Conservation (phyloP, 2,113 vertebrate genomes). For the Daboia siamensis region DNA sequence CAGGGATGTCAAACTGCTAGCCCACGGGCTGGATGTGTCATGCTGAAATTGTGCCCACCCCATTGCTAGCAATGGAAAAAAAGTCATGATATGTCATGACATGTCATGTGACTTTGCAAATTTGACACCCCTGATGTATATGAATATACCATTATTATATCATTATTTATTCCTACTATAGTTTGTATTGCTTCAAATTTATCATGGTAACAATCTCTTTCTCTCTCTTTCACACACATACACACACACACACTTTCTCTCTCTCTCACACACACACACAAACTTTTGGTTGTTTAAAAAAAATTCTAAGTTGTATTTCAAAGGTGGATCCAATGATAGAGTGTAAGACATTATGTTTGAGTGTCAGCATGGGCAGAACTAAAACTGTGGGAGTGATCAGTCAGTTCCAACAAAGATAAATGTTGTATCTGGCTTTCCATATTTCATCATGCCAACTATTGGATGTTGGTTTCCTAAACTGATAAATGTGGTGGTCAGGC, state of each 20-base stretch:
- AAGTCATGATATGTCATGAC: too few species aligned
- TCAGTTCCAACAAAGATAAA: conserved; percentile 70
- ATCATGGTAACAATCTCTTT: neutral
- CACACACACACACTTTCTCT: conserved; percentile 6
- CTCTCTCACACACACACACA: neutral
- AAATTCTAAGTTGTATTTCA: conserved; percentile 43
- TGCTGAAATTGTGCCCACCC: too few species aligned
- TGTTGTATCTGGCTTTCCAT: conserved; percentile 42
- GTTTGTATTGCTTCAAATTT: conserved; percentile 22
- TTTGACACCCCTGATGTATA: conserved; percentile 12
- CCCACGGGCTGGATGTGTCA: too few species aligned
- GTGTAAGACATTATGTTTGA: conserved; percentile 44
- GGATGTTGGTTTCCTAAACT: conserved; percentile 58
- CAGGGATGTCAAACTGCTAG: too few species aligned
- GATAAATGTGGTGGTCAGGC: conserved; percentile 70
- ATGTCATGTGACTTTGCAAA: too few species aligned
- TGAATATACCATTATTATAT: conserved; percentile 33
- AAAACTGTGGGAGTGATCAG: conserved; percentile 50
- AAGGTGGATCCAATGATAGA: conserved; percentile 49
- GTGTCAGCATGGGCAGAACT: conserved; percentile 46
- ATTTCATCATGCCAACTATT: conserved; percentile 50
- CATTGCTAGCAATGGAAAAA: too few species aligned
- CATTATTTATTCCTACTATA: conserved; percentile 46
- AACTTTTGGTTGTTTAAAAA: conserved; percentile 14
- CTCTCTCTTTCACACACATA: neutral